Percentiles rank a stretch among this genome's conserved stretches.
These are phyloP conservation scores for Lutjanus erythropterus DNA, from an alignment of 2,113 vertebrate species.

Conservation along the genomic window DNA sequence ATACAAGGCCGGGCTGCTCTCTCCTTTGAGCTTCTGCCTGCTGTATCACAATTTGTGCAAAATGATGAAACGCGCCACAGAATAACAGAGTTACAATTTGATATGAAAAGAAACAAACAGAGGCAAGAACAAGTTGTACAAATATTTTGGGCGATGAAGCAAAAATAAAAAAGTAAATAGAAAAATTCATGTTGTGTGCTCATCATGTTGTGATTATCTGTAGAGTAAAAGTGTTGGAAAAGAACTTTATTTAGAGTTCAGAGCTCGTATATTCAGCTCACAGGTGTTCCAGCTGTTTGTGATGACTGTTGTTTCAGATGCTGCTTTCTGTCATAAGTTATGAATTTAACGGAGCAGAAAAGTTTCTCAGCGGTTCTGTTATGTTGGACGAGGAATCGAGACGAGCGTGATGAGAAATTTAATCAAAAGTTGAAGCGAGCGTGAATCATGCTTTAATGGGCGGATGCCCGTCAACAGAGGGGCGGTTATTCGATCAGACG, in stretches of 20 bases:
- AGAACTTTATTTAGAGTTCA: conserved; percentile 13
- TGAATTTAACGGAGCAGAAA: neutral
- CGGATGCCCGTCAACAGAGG: conserved; percentile 53
- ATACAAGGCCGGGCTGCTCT: neutral
- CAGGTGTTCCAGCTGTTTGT: neutral
- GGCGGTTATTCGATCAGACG: conserved; percentile 4
- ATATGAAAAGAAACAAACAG: conserved; percentile 31
- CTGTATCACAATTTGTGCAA: conserved; percentile 34
- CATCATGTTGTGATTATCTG: neutral
- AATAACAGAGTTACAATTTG: conserved; percentile 35
- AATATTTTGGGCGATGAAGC: neutral
- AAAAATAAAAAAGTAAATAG: neutral
- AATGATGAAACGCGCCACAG: conserved; percentile 39
- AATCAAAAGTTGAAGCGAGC: conserved; percentile 42
- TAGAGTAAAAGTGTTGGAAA: neutral
- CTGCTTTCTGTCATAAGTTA: neutral
- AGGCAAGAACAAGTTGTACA: neutral
- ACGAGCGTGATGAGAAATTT: conserved; percentile 33
- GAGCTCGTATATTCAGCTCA: neutral
- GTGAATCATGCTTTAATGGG: conserved; percentile 48
- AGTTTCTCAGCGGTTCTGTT: neutral
- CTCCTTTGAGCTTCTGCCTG: conserved; percentile 51
- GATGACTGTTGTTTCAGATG: neutral
- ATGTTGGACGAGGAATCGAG: neutral
- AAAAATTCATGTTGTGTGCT: neutral